Evolutionary conservation across 2,888 invertebrate genomes (phyloP).

Genomic region (Rhaphigaster nebulosa): DNA sequence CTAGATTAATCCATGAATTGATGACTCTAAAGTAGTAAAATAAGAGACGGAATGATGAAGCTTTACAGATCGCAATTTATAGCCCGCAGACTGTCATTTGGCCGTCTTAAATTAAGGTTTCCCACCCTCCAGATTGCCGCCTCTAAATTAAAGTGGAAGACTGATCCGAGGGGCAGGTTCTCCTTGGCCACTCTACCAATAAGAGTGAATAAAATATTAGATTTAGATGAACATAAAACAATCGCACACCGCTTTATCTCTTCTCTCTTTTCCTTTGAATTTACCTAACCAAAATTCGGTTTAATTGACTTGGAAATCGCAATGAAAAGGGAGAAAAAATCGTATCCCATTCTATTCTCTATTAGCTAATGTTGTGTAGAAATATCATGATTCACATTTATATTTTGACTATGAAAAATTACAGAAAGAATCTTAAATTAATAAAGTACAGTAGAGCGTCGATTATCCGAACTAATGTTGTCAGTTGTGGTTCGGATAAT

Average conservation of each 20-base stretch:
- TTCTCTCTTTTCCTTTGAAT: not conserved
- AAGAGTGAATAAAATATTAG: slow-evolving; percentile 32
- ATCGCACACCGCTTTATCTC: not conserved
- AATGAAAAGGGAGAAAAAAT: not conserved
- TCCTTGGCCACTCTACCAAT: not conserved
- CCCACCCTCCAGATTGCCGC: not conserved
- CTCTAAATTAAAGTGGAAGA: slow-evolving; percentile 17
- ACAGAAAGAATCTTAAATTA: too few species aligned
- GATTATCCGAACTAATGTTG: too few species aligned
- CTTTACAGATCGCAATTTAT: not conserved
- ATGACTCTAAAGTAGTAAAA: not conserved
- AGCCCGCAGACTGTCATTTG: slow-evolving; percentile 6
- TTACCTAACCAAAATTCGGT: not conserved
- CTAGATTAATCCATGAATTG: not conserved
- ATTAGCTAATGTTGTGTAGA: not conserved
- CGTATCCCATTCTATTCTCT: not conserved
- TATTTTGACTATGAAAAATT: too few species aligned
- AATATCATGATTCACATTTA: too few species aligned
- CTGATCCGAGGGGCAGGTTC: not conserved
- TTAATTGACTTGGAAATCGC: not conserved
- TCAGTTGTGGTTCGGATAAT: too few species aligned
- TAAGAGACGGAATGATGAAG: slow-evolving; percentile 6
- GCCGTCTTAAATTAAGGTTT: not conserved
- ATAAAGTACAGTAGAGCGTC: too few species aligned
- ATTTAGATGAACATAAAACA: slow-evolving; percentile 28